These are phyloP conservation scores for Heliconius hortense DNA, from an alignment of 2,888 invertebrate genomes.

Conservation along the genomic window DNA sequence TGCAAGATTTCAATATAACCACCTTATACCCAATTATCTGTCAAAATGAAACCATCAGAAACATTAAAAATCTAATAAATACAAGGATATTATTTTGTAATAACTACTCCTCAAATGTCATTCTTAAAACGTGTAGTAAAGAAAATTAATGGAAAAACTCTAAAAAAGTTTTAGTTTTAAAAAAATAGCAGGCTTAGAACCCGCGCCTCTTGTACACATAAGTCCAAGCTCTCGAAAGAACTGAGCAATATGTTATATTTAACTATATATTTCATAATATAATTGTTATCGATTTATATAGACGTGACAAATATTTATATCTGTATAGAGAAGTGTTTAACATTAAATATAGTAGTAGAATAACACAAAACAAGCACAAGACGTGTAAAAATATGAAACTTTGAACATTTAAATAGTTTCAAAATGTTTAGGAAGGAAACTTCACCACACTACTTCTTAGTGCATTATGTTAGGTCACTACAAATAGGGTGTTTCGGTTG, in stretches of 20 bases:
- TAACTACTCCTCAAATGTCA: no score
- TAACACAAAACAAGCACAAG: slow-evolving; percentile 30
- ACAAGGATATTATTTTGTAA: no score
- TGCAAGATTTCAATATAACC: neutral
- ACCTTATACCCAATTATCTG: no score
- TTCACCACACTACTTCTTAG: neutral
- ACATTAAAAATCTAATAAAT: no score
- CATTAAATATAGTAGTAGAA: no score
- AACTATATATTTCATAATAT: no score
- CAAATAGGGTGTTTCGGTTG: neutral
- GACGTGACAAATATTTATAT: no score
- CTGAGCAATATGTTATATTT: neutral
- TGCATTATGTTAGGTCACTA: neutral
- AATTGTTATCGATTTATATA: no score
- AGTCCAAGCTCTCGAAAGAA: neutral
- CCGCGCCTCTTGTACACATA: neutral
- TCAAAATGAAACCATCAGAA: no score
- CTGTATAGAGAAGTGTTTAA: no score
- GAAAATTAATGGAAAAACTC: no score
- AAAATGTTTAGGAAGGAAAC: neutral
- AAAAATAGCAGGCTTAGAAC: neutral
- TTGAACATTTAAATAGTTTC: neutral
- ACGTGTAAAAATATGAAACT: slow-evolving; percentile 29
- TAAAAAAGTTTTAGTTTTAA: neutral
- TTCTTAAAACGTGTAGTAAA: no score